phyloP scores from a whole-genome alignment of 2,888 invertebrate species.

The Lithodes maja region DNA sequence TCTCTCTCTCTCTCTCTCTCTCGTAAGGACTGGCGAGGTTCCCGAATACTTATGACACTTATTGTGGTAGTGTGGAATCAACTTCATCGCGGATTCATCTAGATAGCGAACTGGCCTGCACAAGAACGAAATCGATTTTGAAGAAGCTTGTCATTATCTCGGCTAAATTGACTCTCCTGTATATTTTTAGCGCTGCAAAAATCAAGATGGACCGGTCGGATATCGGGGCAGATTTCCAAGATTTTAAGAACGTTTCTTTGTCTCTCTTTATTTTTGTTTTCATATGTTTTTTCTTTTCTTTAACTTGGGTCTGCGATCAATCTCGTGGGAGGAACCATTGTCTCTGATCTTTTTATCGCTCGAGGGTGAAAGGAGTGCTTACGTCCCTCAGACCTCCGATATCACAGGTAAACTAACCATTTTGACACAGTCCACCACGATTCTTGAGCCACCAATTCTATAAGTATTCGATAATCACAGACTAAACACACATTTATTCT shows the following conservation, averaged over 20 bases:
- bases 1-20: too few species aligned
- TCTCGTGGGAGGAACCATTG: slow-evolving; percentile 39
- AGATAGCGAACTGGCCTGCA: slow-evolving; percentile 1
- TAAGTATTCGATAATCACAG: too few species aligned
- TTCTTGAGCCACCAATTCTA: too few species aligned
- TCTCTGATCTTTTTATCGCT: slow-evolving; percentile 58
- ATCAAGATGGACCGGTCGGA: neutral
- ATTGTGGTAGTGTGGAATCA: neutral
- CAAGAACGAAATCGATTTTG: neutral
- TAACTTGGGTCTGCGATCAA: slow-evolving; percentile 34
- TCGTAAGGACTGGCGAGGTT: neutral
- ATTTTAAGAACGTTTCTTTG: slow-evolving; percentile 28
- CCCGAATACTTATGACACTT: neutral
- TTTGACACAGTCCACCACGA: neutral
- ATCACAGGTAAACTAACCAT: neutral
- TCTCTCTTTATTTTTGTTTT: too few species aligned
- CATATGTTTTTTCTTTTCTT: too few species aligned
- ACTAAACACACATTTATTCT: too few species aligned
- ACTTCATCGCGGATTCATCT: neutral
- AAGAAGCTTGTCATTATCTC: neutral
- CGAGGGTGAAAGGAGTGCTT: slow-evolving; percentile 31
- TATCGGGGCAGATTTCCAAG: slow-evolving; percentile 18
- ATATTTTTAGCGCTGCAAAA: neutral
- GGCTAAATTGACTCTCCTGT: neutral
- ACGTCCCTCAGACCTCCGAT: neutral